A percentile compares a stretch with the other conserved stretches of the same genome.
phyloP scores from a whole-genome alignment of 2,797 vertebrate species.

The Tragopan temminckii region DNA sequence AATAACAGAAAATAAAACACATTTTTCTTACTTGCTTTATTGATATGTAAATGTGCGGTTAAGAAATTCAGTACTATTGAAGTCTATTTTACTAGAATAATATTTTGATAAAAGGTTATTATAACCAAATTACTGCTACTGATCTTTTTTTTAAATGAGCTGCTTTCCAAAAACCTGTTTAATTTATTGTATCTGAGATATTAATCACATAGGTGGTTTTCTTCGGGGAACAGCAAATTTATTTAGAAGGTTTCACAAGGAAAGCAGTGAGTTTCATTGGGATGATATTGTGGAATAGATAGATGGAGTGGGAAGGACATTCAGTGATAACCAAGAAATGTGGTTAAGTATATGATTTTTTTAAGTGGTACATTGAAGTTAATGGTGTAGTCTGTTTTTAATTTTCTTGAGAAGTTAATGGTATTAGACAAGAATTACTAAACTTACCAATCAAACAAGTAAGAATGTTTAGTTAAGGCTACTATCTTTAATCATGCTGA shows the following conservation, averaged over 20 bases:
- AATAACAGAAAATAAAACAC: background rate
- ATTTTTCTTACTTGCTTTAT: background rate
- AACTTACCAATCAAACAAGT: background rate
- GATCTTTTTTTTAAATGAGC: constrained; percentile 27
- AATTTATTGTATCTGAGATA: constrained; percentile 7
- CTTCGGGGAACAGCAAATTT: background rate
- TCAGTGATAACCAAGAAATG: background rate
- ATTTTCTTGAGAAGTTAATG: background rate
- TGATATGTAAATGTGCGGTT: background rate
- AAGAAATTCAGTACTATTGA: background rate
- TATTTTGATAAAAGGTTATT: background rate
- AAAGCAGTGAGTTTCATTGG: background rate
- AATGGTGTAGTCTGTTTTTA: background rate
- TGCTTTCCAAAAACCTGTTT: constrained; percentile 35
- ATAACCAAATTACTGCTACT: constrained; percentile 26
- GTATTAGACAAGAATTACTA: background rate
- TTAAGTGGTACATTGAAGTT: background rate
- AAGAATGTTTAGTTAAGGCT: background rate
- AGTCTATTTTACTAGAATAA: background rate
- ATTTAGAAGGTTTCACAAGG: constrained; percentile 10
- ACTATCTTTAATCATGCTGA: background rate
- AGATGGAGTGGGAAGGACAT: background rate
- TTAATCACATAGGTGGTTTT: background rate
- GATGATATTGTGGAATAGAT: background rate
- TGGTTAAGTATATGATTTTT: background rate